Evolutionary conservation across 2,797 vertebrate genomes (phyloP).

Genomic region (Rhincodon typus): DNA sequence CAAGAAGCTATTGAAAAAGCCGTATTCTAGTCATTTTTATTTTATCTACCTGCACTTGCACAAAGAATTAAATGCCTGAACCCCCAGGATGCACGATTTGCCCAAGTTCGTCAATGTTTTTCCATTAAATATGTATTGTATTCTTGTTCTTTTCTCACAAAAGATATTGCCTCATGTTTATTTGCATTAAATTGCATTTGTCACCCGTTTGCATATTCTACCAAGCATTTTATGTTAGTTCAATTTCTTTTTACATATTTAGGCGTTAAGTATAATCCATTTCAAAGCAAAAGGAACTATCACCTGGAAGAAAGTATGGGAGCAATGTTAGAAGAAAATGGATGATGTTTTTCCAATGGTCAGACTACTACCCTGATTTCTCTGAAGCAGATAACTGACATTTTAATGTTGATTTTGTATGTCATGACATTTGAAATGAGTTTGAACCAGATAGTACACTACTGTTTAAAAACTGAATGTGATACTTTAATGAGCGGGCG

Average conservation of each 20-base stretch:
- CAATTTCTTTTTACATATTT: neutral
- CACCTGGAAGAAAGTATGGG: neutral
- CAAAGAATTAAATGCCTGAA: too few species aligned
- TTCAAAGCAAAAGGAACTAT: too few species aligned
- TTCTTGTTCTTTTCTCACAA: neutral
- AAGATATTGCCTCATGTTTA: neutral
- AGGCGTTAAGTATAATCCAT: too few species aligned
- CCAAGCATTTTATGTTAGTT: neutral
- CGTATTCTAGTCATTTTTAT: neutral
- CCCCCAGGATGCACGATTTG: too few species aligned
- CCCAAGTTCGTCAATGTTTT: neutral
- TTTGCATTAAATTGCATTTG: too few species aligned
- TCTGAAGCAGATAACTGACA: neutral
- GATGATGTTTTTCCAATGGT: neutral
- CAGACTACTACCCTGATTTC: neutral
- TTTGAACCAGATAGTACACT: neutral
- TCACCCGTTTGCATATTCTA: too few species aligned
- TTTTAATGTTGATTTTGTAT: neutral
- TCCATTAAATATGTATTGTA: neutral
- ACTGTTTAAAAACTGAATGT: neutral
- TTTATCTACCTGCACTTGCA: neutral
- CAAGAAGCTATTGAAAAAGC: neutral
- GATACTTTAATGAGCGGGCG: too few species aligned
- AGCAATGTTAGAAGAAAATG: neutral
- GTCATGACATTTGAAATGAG: neutral